These are phyloP conservation scores for Oncorhynchus tshawytscha DNA, from an alignment of 2,113 vertebrate genomes.

Conservation along the genomic window DNA sequence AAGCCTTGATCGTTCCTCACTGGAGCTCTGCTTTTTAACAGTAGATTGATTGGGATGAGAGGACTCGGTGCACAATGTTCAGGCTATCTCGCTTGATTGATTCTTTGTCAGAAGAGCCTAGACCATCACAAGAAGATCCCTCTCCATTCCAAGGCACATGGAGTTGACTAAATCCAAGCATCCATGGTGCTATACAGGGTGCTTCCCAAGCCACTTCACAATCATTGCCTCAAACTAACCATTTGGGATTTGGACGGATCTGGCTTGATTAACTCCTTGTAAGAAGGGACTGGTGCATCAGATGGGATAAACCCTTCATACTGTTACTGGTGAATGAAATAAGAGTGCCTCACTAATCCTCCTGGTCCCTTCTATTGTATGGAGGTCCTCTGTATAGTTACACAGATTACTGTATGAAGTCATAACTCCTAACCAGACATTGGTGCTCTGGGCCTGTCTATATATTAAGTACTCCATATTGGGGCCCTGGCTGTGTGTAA, in stretches of 20 bases:
- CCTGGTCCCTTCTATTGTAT: neutral
- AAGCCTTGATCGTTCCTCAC: constrained; percentile 3
- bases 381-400: neutral
- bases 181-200: constrained; percentile 4
- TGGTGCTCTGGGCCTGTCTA: neutral
- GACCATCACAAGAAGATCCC: neutral
- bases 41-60: constrained; percentile 4
- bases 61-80: constrained; percentile 10
- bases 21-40: neutral
- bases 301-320: neutral
- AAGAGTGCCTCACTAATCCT: neutral
- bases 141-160: neutral
- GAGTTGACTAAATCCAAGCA: constrained; percentile 36
- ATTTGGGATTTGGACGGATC: neutral
- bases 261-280: constrained; percentile 31
- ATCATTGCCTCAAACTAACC: neutral
- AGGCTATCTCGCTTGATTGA: constrained; percentile 23
- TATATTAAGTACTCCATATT: neutral
- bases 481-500: constrained; percentile 10
- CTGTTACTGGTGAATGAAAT: neutral
- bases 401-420: constrained; percentile 1
- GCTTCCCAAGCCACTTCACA: constrained; percentile 34
- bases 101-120: constrained; percentile 11
- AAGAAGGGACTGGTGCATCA: constrained; percentile 2
- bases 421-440: neutral